A percentile compares a stretch with the other conserved stretches of the same genome.
Conservation (phyloP, 2,888 invertebrate species). For the Acleris literana region DNA sequence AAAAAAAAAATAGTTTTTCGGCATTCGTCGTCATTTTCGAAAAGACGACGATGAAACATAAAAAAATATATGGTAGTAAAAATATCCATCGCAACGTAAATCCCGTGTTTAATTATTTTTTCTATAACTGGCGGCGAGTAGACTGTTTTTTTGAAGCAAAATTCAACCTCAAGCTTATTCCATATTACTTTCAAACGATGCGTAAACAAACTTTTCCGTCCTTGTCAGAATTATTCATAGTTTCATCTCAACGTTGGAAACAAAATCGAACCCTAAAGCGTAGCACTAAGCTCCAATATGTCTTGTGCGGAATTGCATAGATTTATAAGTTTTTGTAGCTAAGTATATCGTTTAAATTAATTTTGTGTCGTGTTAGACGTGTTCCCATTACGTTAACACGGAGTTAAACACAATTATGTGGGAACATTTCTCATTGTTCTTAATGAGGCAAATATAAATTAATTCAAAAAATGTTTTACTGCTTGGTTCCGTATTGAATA, state of each 20-base stretch:
- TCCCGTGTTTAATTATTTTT: too few relatives aligned
- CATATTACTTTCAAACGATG: conserved; percentile 33
- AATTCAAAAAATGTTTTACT: conserved; percentile 2
- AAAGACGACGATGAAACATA: too few relatives aligned
- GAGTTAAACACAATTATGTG: conserved; percentile 30
- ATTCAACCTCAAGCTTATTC: conserved; percentile 15
- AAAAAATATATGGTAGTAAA: too few relatives aligned
- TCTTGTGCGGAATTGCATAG: background rate
- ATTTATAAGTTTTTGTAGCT: conserved; percentile 31
- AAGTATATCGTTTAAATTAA: conserved; percentile 32
- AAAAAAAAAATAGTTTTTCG: too few relatives aligned
- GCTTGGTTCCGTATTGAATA: conserved; percentile 4
- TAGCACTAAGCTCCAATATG: background rate
- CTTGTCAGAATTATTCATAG: conserved; percentile 35
- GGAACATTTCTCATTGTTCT: conserved; percentile 28
- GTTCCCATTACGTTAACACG: conserved; percentile 19
- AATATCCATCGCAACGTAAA: too few relatives aligned
- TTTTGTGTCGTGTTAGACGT: conserved; percentile 29
- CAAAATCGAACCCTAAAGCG: background rate
- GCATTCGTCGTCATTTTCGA: too few relatives aligned
- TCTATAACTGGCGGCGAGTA: too few relatives aligned
- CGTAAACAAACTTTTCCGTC: conserved; percentile 33
- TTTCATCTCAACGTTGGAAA: conserved; percentile 1
- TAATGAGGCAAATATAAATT: conserved; percentile 22
- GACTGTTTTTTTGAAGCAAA: too few relatives aligned